phyloP scores from a whole-genome alignment of 2,888 invertebrate species.

The Lycaena phlaeas region DNA sequence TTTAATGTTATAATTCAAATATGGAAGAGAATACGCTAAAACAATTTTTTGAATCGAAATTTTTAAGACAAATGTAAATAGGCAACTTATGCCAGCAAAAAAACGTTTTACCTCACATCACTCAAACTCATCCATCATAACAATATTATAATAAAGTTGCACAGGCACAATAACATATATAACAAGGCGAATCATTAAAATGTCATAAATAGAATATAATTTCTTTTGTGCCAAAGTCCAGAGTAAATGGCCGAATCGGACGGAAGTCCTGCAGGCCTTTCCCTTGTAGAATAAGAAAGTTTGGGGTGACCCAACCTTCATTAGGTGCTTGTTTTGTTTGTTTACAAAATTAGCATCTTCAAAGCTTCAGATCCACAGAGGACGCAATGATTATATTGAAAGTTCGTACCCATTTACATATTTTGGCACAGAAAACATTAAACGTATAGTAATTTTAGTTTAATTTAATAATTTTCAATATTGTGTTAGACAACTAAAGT shows the following conservation, averaged over 20 bases:
- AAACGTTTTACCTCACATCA: no score
- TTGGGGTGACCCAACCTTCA: slow-evolving; percentile 60
- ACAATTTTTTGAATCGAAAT: no score
- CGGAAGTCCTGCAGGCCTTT: slow-evolving; percentile 53
- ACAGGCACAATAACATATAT: no score
- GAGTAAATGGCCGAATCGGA: slow-evolving; percentile 61
- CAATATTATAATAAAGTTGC: no score
- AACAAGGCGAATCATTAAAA: not conserved
- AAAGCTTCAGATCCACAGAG: slow-evolving; percentile 37
- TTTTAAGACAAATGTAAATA: no score
- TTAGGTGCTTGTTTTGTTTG: slow-evolving; percentile 66
- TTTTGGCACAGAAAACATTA: slow-evolving; percentile 23
- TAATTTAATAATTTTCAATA: not conserved
- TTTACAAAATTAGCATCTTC: slow-evolving; percentile 64
- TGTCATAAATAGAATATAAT: not conserved
- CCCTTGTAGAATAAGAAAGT: slow-evolving; percentile 60
- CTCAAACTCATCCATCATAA: no score
- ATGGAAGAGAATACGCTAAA: no score
- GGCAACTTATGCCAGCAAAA: no score
- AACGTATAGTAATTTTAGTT: slow-evolving; percentile 17
- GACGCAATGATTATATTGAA: slow-evolving; percentile 45
- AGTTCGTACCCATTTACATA: slow-evolving; percentile 33
- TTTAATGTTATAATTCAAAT: no score
- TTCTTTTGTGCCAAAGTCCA: slow-evolving; percentile 43
- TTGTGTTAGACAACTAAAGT: slow-evolving; percentile 3